These are phyloP conservation scores for Megaceryle alcyon DNA, from an alignment of 2,797 vertebrate species.

Conservation along the genomic window DNA sequence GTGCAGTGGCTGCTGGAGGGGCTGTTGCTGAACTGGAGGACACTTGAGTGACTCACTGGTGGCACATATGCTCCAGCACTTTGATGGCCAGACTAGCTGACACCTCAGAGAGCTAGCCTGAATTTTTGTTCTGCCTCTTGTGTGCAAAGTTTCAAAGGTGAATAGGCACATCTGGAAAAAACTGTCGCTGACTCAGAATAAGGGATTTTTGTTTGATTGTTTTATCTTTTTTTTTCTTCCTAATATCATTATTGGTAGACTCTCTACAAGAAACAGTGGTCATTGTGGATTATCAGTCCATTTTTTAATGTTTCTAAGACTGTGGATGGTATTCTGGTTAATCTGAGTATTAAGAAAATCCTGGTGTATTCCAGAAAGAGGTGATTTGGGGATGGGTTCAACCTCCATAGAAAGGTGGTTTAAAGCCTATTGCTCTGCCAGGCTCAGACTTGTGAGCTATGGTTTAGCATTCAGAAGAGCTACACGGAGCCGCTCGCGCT, in stretches of 20 bases:
- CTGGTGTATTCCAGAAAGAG: neutral
- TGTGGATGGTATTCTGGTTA: constrained; percentile 22
- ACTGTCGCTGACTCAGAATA: neutral
- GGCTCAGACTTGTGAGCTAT: neutral
- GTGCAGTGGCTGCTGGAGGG: accelerated
- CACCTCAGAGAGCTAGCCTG: neutral
- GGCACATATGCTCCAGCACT: neutral
- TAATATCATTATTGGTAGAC: constrained; percentile 25
- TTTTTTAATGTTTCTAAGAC: constrained; percentile 49
- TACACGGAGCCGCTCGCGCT: neutral
- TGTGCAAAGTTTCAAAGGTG: neutral
- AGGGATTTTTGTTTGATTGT: neutral
- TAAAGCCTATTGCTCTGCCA: neutral
- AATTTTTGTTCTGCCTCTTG: neutral
- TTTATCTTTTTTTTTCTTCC: neutral
- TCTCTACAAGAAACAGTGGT: constrained; percentile 28
- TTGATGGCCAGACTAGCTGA: neutral
- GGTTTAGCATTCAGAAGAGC: neutral
- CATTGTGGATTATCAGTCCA: neutral
- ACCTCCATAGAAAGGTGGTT: neutral
- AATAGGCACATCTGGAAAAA: constrained; percentile 19
- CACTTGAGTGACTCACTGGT: too few relatives aligned
- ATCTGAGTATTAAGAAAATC: constrained; percentile 11
- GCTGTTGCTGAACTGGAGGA: neutral
- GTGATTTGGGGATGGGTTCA: neutral